These are phyloP conservation scores for Cyrtonyx montezumae DNA, from an alignment of 2,113 vertebrate species.

Conservation along the genomic window DNA sequence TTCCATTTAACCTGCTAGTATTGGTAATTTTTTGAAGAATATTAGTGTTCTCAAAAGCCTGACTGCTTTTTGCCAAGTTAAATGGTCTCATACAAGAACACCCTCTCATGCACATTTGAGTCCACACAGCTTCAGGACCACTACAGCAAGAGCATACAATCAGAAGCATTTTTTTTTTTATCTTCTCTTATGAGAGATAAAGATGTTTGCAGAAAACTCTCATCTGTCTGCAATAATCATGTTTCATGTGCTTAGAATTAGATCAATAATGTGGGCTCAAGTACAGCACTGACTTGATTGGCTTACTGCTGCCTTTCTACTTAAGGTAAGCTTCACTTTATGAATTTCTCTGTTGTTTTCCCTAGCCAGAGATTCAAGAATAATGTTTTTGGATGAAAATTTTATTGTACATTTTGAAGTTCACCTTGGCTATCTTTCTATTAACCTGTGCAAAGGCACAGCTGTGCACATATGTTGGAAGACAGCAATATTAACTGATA, in stretches of 20 bases:
- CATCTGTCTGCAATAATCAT: not conserved
- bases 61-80: not conserved
- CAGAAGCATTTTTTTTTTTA: not conserved
- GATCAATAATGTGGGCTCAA: not conserved
- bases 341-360: not conserved
- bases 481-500: not conserved
- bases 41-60: not conserved
- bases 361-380: not conserved
- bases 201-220: not conserved
- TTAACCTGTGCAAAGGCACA: not conserved
- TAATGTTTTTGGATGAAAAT: not conserved
- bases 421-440: not conserved
- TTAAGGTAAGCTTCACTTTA: not conserved
- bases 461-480: not conserved
- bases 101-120: not conserved
- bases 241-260: not conserved
- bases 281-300: not conserved
- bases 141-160: not conserved
- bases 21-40: not conserved
- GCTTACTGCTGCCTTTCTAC: not conserved
- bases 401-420: not conserved
- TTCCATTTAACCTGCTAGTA: not conserved
- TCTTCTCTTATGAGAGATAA: not conserved
- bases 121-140: not conserved
- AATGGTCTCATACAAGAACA: not conserved